Conservation (phyloP, 1,140 invertebrate species). For the Cherax quadricarinatus region DNA sequence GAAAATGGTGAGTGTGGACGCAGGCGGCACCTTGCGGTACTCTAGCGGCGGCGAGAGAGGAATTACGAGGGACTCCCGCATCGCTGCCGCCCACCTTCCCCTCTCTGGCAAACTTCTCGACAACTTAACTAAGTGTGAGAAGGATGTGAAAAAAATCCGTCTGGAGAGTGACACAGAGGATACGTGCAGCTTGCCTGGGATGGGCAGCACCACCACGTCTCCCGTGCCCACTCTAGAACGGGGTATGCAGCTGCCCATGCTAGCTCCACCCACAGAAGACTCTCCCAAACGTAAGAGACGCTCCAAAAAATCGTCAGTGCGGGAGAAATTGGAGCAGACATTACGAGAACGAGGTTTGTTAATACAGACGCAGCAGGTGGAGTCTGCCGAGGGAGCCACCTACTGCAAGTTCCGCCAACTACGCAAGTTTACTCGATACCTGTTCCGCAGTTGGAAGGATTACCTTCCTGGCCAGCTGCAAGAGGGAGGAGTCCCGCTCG, state of each 20-base stretch:
- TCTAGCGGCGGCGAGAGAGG: conserved; percentile 61
- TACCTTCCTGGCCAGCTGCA: conserved; percentile 84
- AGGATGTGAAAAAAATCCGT: conserved; percentile 72
- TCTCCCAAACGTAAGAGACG: conserved; percentile 82
- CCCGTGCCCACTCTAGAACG: conserved; percentile 59
- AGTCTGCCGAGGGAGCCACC: conserved; percentile 93
- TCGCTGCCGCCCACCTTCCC: conserved; percentile 42
- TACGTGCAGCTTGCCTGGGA: conserved; percentile 60
- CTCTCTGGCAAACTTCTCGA: conserved; percentile 71
- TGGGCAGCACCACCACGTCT: conserved; percentile 49
- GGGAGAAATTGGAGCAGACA: conserved; percentile 92
- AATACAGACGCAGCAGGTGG: conserved; percentile 93
- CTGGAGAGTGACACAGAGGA: conserved; percentile 72
- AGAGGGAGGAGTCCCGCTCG: conserved; percentile 49
- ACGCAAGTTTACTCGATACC: conserved; percentile 92
- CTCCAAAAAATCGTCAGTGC: conserved; percentile 87
- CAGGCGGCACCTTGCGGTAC: conserved; percentile 89
- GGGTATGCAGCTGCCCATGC: conserved; percentile 50
- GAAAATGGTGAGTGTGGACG: conserved; percentile 92
- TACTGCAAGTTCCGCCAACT: conserved; percentile 95
- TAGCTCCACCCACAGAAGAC: conserved; percentile 73
- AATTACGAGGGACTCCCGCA: conserved; percentile 9
- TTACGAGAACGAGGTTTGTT: conserved; percentile 95
- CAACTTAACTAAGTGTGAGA: conserved; percentile 71
- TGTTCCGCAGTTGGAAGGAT: conserved; percentile 95